Evolutionary conservation across 2,888 invertebrate genomes (phyloP).

Genomic region (Nomada flava): DNA sequence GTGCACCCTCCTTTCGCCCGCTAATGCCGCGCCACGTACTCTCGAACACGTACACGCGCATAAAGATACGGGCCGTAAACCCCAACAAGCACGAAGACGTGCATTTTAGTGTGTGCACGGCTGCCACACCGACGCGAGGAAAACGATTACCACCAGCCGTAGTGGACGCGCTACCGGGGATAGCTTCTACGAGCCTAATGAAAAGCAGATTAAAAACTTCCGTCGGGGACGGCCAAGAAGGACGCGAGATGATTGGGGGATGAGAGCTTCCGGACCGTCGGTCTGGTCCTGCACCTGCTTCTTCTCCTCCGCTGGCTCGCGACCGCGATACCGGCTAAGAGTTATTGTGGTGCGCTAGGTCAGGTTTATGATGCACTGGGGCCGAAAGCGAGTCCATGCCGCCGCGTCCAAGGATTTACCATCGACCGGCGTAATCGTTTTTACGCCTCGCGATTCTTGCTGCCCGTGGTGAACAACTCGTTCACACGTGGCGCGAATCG

Average conservation of each 20-base stretch:
- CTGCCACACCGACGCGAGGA: constrained; percentile 27
- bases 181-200: constrained; percentile 73
- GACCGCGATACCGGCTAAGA: constrained; percentile 39
- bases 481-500: neutral
- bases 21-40: constrained; percentile 82
- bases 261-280: constrained; percentile 58
- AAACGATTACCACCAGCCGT: constrained; percentile 46
- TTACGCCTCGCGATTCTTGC: constrained; percentile 10
- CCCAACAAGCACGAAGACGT: constrained; percentile 73
- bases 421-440: constrained; percentile 3
- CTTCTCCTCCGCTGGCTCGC: constrained; percentile 33
- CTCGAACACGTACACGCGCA: constrained; percentile 74
- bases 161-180: constrained; percentile 12
- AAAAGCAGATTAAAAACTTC: constrained; percentile 77
- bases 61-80: constrained; percentile 79
- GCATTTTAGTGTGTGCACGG: constrained; percentile 54
- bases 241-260: constrained; percentile 62
- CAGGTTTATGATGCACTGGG: constrained; percentile 62
- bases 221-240: constrained; percentile 55
- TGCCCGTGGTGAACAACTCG: neutral
- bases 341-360: constrained; percentile 66
- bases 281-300: constrained; percentile 41
- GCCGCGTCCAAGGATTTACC: constrained; percentile 21
- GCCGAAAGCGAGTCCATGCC: constrained; percentile 11
- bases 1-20: constrained; percentile 65